Base-by-base conservation (phyloP, 2,797 vertebrate genomes). In the Periparus ater region DNA sequence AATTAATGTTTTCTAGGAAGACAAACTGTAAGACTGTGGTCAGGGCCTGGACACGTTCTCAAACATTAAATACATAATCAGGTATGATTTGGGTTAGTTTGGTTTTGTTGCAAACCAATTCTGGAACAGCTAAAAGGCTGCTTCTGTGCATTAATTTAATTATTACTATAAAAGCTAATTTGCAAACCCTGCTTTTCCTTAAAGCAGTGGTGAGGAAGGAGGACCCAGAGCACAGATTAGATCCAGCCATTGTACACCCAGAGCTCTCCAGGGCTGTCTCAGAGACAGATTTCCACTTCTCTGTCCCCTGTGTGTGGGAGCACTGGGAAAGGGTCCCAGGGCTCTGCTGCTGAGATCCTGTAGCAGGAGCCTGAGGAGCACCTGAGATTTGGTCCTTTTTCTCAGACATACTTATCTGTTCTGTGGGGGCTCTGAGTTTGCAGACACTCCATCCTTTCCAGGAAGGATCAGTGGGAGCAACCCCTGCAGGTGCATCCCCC, bases 251-350 rank as follows among this genome's bases (percentile, higher is more conserved):
- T 17, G 67, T 1, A 8, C 15, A 7, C 11, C 5, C 5, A 16
- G 15, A 25, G 53, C 13, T 22, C 51, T 25, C 23, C 40, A 57
- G 30, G 18, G 25, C 9, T 44, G 16, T 8, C 9, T 34, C 38
- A 26, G 10, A 27, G 45, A 12, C 8, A 44, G 5, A 77, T 54
- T 21, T 27, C 29, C 51, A 7, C 11, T 18, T 13, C 11, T 21
- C 11, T 25, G 27, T 19, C 29, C 30, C 20, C 14, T 4, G 3
- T 0, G 3, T 1, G 29, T 2, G 36, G 21, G 15, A 65, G 10
- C 67, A 22, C 29, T 10, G 29, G n/a, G 20, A 34, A 13, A 17
- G 8, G 29, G 4, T 32, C 34, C 27, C 19, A 8, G 44, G 17
- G 12, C 71, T 55, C 40, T 22, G 27, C 34, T 54, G 6, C 3